phyloP scores from a whole-genome alignment of 1,140 invertebrate genomes.

The Polypedilum pembai region DNA sequence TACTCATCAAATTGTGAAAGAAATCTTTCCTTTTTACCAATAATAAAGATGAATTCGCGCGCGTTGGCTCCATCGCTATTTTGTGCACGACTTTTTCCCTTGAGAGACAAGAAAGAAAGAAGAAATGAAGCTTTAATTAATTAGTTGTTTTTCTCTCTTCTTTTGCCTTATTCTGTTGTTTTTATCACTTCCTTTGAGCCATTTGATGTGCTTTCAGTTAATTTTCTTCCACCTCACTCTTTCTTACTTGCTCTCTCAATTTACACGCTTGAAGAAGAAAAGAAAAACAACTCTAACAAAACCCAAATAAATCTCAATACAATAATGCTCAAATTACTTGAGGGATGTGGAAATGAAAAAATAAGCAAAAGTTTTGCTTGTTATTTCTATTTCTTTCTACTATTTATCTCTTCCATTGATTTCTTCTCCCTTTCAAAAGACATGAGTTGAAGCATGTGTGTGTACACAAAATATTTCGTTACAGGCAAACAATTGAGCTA shows the following conservation, averaged over 20 bases:
- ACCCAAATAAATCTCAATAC: slow-evolving; percentile 5
- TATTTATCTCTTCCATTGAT: slow-evolving; percentile 11
- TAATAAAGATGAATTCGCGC: background rate
- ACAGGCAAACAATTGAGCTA: too few species aligned
- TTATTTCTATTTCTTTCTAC: background rate
- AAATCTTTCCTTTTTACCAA: background rate
- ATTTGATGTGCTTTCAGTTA: too few species aligned
- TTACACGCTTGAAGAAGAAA: background rate
- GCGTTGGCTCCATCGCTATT: too few species aligned
- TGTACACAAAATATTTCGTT: too few species aligned
- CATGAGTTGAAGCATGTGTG: too few species aligned
- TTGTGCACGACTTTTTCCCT: background rate
- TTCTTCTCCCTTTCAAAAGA: too few species aligned
- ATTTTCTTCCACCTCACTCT: background rate
- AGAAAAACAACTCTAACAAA: background rate
- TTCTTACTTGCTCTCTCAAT: background rate
- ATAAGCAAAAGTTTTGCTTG: background rate
- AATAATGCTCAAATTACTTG: background rate
- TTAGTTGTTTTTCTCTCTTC: background rate
- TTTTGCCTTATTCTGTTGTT: too few species aligned
- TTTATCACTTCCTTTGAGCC: too few species aligned
- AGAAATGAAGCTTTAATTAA: slow-evolving; percentile 7
- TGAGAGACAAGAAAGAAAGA: background rate
- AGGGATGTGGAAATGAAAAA: background rate
- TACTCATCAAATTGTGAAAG: background rate